Base-by-base conservation (phyloP, 2,113 vertebrate genomes). In the Petrocephalus microphthalmus region DNA sequence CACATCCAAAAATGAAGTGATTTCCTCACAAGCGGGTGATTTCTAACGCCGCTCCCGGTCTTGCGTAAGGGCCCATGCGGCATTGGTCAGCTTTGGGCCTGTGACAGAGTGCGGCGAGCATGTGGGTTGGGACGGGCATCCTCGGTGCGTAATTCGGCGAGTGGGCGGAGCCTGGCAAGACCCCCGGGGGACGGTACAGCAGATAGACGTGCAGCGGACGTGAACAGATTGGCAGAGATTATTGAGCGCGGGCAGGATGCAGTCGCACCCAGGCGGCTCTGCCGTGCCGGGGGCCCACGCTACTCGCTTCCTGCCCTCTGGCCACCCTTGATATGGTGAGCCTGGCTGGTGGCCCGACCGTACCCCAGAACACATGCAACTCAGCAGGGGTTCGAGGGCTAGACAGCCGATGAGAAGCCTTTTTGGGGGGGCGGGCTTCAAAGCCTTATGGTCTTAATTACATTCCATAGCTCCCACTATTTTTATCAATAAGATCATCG, bases 181-280 rank as follows among this genome's bases (percentile, higher is more conserved):
- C n/a, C n/a, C 78, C 81, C n/a, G n/a, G 10, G 54, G 10, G 29
- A 56, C 7, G 8, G 81, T 2, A 47, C 5, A 22, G 45, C 81
- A 83, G 37, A 83, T 86, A 71, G 74, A 84, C 56, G 45, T 42
- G 11, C 19, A 25, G 88, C 10, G 25, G 53, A 56, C 54, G 37
- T 19, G 52, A 88, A 86, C 87, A 90, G 89, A 86, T 88, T 81
- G 82, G 49, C 53, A 42, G 29, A 71, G 89, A 71, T 89, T 88
- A 88, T 88, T 89, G 81, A 78, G 87, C 33, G 47, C 19, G 78
- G 87, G 87, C 87, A 88, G 87, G 87, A 81, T 88, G 87, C 78
- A 60, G 33, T 52, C 47, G 33, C 57, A 85, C 42, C 83, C 74
- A 51, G 64, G 53, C 10, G 53, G 51, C 51, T 7, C 25, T 3